Percentiles rank a stretch among this genome's conserved stretches.
Conservation (phyloP, 2,888 invertebrate species). For the Diarsia mendica region DNA sequence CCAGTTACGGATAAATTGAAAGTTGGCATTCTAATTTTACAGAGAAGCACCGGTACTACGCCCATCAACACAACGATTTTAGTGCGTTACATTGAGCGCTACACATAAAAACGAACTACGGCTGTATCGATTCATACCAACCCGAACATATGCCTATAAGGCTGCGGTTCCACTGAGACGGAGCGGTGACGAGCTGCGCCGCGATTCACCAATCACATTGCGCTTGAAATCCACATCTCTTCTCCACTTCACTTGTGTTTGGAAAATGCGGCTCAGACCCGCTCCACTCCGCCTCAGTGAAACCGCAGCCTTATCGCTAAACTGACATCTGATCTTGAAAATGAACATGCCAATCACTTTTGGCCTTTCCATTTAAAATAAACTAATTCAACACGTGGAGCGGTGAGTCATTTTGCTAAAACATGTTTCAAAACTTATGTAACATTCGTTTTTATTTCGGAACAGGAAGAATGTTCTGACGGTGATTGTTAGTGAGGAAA, state of each 20-base stretch:
- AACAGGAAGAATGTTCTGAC: neutral
- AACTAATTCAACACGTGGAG: neutral
- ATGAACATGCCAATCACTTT: slow-evolving; percentile 25
- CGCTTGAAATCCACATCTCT: slow-evolving; percentile 6
- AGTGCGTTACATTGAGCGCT: neutral
- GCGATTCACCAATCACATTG: slow-evolving; percentile 1
- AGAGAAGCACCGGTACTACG: too few species aligned
- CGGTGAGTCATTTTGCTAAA: slow-evolving; percentile 32
- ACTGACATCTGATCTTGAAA: slow-evolving; percentile 29
- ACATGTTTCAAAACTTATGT: neutral
- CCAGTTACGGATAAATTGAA: neutral
- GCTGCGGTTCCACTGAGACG: too few species aligned
- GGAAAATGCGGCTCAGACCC: too few species aligned
- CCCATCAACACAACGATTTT: neutral
- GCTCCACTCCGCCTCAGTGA: too few species aligned
- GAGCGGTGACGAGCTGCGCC: neutral
- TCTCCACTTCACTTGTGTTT: neutral
- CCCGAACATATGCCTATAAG: neutral
- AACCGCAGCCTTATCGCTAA: neutral
- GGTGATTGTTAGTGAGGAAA: slow-evolving; percentile 10
- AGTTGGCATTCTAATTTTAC: neutral
- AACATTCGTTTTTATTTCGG: neutral
- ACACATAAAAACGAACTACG: neutral
- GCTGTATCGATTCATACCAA: neutral
- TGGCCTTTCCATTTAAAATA: slow-evolving; percentile 2